phyloP scores from a whole-genome alignment of 2,113 vertebrate species.

The Melanocharis versteri region DNA sequence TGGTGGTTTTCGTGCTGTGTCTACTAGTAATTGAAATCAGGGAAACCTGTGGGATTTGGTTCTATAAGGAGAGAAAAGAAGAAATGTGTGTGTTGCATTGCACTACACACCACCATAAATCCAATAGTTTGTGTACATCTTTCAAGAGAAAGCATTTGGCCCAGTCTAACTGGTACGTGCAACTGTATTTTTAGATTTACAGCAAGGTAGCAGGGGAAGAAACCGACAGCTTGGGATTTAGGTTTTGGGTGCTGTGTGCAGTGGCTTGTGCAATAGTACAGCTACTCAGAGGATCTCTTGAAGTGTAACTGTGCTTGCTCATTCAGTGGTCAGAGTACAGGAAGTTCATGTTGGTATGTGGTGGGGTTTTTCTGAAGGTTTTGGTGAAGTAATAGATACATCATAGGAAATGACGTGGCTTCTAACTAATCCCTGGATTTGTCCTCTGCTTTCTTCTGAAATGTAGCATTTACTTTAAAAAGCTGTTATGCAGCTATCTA shows the following conservation, averaged over 20 bases:
- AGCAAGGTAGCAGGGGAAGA: not conserved
- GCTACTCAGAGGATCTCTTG: constrained; percentile 30
- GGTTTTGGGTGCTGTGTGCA: constrained; percentile 26
- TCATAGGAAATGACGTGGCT: constrained; percentile 61
- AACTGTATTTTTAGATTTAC: not conserved
- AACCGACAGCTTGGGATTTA: not conserved
- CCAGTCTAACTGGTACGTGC: not conserved
- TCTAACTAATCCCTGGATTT: constrained; percentile 35
- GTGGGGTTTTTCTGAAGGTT: not conserved
- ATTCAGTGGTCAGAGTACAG: constrained; percentile 48
- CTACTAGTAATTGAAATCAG: not conserved
- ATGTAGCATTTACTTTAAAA: constrained; percentile 1
- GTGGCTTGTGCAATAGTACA: constrained; percentile 42
- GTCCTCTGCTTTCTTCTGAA: constrained; percentile 20
- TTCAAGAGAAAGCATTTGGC: not conserved
- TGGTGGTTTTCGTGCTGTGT: not conserved
- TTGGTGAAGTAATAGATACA: constrained; percentile 48
- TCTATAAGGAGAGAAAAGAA: not conserved
- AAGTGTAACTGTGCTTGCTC: constrained; percentile 39
- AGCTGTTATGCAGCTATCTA: not conserved
- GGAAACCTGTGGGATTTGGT: not conserved
- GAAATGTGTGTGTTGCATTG: not conserved
- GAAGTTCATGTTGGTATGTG: constrained; percentile 22
- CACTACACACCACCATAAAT: not conserved
- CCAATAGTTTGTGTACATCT: not conserved